Percentiles rank a stretch among this genome's conserved stretches.
Evolutionary conservation across 2,113 vertebrate genomes (phyloP).

Genomic region (Turdus rufiventris): DNA sequence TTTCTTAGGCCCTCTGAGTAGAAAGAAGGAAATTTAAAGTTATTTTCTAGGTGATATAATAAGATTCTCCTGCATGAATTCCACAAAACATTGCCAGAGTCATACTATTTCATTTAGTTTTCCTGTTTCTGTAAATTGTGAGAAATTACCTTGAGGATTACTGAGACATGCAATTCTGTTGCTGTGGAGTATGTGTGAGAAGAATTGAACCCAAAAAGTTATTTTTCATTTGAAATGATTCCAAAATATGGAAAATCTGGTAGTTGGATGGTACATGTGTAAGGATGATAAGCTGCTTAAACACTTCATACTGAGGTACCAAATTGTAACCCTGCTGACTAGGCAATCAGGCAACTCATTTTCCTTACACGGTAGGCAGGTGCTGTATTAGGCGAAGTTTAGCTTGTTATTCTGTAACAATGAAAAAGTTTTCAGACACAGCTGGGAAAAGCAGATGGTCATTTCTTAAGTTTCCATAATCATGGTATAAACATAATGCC

Average conservation of each 20-base stretch:
- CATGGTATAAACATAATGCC: background rate
- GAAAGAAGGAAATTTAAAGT: background rate
- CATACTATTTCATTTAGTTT: background rate
- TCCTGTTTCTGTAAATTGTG: background rate
- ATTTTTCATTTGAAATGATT: conserved; percentile 11
- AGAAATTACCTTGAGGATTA: background rate
- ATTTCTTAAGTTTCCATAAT: conserved; percentile 4
- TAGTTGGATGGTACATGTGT: background rate
- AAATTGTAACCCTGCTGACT: background rate
- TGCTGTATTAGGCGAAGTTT: background rate
- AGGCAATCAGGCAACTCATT: background rate
- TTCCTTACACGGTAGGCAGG: background rate
- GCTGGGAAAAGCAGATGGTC: conserved; percentile 5
- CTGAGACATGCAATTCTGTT: background rate
- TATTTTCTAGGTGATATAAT: background rate
- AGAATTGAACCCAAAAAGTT: background rate
- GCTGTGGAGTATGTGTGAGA: background rate
- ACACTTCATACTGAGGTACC: background rate
- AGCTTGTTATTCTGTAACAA: background rate
- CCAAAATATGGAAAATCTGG: background rate
- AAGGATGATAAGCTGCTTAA: conserved; percentile 18
- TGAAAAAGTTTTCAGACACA: conserved; percentile 7
- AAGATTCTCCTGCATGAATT: background rate
- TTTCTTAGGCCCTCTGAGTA: background rate
- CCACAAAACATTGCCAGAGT: background rate